Base-by-base conservation (phyloP, 1,140 invertebrate genomes). In the Caenorhabditis briggsae region DNA sequence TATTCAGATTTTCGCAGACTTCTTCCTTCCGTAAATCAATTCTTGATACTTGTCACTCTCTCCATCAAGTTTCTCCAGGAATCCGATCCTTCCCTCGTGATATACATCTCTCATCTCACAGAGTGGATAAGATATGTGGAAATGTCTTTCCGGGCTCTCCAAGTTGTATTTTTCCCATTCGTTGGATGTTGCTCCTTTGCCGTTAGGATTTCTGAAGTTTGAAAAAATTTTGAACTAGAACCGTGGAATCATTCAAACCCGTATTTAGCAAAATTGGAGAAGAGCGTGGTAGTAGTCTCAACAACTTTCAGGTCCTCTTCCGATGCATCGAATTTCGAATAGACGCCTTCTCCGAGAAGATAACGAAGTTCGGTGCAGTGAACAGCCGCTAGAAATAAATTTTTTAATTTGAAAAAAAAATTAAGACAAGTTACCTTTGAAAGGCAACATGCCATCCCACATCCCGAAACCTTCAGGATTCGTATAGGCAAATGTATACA, bases 251-350 rank as follows among this genome's bases (percentile, higher is more conserved):
- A 9, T 84, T 48, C 58, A 64, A 82, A 86, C 85, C 90, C 89
- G 85, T 85, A 90, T 88, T 90, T 90, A 14, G 89, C 89, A 65
- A 90, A 90, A 65, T 90, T 90, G 20, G 89, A 88, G 12, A 84
- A 89, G 6, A 86, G 58, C 9, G 84, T 87, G 41, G 90, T 84
- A n/a, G 56, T 86, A 11, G 82, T n/a, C 6, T 85, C 84, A 8
- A 86, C 50, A 9, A 90, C 85, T 74, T 89, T 86, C 85, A 64
- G 16, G 43, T 90, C 89, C 55, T 82, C 65, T n/a, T 82, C 65
- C 14, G 58, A 87, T 33, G 86, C 64, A 16, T 59, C 82, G 50
- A 82, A 90, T 9, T 84, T 84, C 5, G 70, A 61, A 18, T 85
- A 86, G 12, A 90, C 70, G 33, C 86, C 85, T 82, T 84, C 86